phyloP scores from a whole-genome alignment of 2,113 vertebrate genomes.

The Amphiprion percula region DNA sequence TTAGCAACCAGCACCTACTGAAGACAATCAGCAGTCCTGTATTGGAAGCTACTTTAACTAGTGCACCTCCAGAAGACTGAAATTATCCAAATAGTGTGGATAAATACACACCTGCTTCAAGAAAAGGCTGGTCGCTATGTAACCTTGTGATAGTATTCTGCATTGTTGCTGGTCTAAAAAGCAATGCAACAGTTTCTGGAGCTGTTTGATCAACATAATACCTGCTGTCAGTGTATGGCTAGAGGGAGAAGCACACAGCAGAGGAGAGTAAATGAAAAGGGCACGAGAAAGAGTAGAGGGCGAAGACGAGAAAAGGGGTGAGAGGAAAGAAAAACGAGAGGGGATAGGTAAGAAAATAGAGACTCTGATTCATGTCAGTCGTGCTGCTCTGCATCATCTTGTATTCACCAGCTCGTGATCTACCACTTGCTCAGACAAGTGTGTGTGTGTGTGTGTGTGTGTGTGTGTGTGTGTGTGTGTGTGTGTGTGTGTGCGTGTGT shows the following conservation, averaged over 20 bases:
- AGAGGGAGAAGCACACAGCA: neutral
- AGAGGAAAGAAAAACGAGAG: constrained; percentile 39
- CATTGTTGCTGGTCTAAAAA: neutral
- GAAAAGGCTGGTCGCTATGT: neutral
- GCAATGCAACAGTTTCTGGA: neutral
- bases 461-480: constrained; percentile 9
- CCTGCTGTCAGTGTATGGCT: too few species aligned
- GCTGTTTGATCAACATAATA: neutral
- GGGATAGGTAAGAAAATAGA: constrained; percentile 47
- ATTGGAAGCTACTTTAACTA: neutral
- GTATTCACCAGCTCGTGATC: constrained; percentile 66
- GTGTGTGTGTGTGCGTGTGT: constrained; percentile 41
- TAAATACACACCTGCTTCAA: neutral
- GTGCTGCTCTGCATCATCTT: constrained; percentile 66
- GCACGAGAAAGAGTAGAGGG: neutral
- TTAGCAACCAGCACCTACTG: neutral
- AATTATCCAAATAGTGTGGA: neutral
- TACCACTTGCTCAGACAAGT: constrained; percentile 56
- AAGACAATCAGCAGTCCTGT: neutral
- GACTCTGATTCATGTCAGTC: constrained; percentile 60
- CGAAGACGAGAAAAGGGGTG: neutral
- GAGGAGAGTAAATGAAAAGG: neutral
- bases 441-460: constrained; percentile 44
- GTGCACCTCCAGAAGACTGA: neutral
- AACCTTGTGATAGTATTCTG: neutral